These are phyloP conservation scores for Tympanoctomys barrerae DNA, from an alignment of 2,797 vertebrate genomes.

Conservation along the genomic window DNA sequence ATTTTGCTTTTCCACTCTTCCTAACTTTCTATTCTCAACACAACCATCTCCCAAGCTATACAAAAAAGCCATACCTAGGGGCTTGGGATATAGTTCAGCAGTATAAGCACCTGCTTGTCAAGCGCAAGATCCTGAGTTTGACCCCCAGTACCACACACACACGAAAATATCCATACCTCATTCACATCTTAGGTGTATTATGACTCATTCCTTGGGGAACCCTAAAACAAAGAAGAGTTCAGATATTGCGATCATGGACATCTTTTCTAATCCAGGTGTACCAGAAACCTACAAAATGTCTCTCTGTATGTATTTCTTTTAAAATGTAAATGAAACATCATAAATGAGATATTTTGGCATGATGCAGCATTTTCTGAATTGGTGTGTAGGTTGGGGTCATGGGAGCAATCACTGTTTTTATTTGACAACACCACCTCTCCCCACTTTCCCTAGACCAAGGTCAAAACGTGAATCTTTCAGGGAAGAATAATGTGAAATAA, in stretches of 20 bases:
- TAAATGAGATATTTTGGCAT: background rate
- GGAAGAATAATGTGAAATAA: background rate
- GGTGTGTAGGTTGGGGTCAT: background rate
- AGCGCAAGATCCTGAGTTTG: too few species aligned
- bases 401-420: background rate
- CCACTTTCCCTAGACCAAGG: background rate
- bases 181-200: background rate
- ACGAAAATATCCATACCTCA: too few species aligned
- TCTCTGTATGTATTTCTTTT: background rate
- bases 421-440: background rate
- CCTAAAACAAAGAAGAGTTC: background rate
- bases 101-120: too few species aligned
- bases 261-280: background rate
- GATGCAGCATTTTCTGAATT: conserved; percentile 13
- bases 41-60: background rate
- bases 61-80: background rate
- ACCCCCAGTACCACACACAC: too few species aligned
- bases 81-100: too few species aligned
- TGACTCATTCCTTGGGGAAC: background rate
- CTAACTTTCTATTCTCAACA: background rate
- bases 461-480: background rate
- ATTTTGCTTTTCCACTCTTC: background rate
- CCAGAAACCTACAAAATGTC: background rate
- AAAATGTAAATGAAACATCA: background rate
- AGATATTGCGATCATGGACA: background rate